Evolutionary conservation across 2,888 invertebrate genomes (phyloP), one percentile per base, ranked within the genome.

Genomic region (Andricus quercusramuli): DNA sequence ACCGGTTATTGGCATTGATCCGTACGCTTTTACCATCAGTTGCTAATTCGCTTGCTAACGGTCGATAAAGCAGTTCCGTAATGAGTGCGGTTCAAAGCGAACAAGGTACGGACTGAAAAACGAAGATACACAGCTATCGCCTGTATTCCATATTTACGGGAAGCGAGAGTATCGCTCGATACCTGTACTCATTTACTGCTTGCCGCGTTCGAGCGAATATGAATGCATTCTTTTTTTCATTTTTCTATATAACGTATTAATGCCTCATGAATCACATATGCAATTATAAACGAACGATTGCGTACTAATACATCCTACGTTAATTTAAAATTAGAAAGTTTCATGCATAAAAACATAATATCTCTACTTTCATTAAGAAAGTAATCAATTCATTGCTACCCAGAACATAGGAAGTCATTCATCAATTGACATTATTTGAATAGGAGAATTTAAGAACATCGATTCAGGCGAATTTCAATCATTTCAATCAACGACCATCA

Each of bases 11-110:
- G 11, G 59, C 22, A 59, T 22, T 22, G 59, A 59, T 59, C 59
- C 11, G 22, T 59, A 59, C 59, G 59, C 59, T 59, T 59, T 59
- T 59, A 59, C 59, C 3, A 22, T 59, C 22, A 59, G 59, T 13
- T 59, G 22, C 59, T 59, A 59, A 59, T 22, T 59, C 59, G 59
- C 22, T 59, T 59, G 59, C 59, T 59, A 59, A 22, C 59, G 11
- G 4, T 59, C 59, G 59, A 22, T 59, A 59, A 59, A 59, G 22
- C 22, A 59, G 22, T 22, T 59, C 59, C 59, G 59, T 59, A 22
- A 59, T 59, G n/a, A 59, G 59, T 22, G n/a, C 22, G 22, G 59
- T n/a, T 59, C 59, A 59, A 59, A 59, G 59, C 22, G 59, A 59
- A 59, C n/a, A 13, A 22, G 22, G 11, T n/a, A 22, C 59, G 59